Base-by-base conservation (phyloP, 1,140 invertebrate genomes). In the Belonocnema kinseyi region DNA sequence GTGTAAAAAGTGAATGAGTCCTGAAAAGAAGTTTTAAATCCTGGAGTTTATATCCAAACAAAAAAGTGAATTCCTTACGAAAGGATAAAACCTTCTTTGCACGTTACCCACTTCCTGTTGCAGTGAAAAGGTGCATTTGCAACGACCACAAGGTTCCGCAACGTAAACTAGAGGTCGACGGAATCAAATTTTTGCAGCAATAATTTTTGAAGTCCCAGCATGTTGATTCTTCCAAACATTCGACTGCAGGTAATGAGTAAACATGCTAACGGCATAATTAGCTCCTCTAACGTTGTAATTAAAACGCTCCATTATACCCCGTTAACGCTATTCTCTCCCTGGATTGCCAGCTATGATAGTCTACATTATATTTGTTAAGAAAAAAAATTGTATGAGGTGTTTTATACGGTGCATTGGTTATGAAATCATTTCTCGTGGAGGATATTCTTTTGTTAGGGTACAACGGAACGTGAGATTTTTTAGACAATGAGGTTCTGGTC, bases 221-320 rank as follows among this genome's bases (percentile, higher is more conserved):
- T 91, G 90, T 79, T 91, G 73, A 90, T 91, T 76, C 85, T 91
- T 73, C 90, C 89, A 72, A 88, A 90, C 73, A 89, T 90, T 56
- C 89, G 86, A 66, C 85, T 91, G 8, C 90, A 91, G 90, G 89
- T 91, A 87, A 73, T 19, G 52, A 73, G 10, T 16, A 52, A 40
- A 21, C 19, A 26, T 21, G 11, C 19, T 58, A 58, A 58, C 56
- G 26, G 26, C 21, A 66, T 66, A n/a, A 66, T 66, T 40, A 66
- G 33, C 26, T 66, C 21, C 26, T 66, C 26, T 14, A 46, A 66
- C 21, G 61, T 66, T n/a, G 61, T 66, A 66, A 66, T 66, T 66
- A 66, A 66, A 66, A 66, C 5, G 61, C 61, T 10, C 40, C 26
- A 66, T 66, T 66, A 66, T 66, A 46, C 61, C 61, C 33, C 61